Conservation (phyloP, 2,113 vertebrate genomes). For the Vicugna pacos region DNA sequence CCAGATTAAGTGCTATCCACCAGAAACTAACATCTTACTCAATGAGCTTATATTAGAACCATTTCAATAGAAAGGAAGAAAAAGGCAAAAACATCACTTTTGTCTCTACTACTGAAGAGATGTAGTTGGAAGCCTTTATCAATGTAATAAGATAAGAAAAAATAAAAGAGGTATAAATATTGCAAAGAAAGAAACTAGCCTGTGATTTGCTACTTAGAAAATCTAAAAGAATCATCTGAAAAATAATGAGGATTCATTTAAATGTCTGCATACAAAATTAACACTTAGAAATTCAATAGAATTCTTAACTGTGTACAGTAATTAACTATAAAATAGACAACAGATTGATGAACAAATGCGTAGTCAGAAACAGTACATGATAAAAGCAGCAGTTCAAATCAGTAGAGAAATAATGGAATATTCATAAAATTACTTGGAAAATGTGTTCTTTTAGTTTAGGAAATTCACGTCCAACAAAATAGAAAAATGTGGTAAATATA, state of each 20-base stretch:
- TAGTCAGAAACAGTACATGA: not conserved
- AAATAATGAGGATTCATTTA: slow-evolving; percentile 7
- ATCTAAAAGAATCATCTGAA: slow-evolving; percentile 2
- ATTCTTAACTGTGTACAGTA: not conserved
- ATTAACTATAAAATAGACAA: slow-evolving; percentile 18
- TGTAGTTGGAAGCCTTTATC: not conserved
- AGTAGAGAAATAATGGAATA: not conserved
- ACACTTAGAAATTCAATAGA: slow-evolving; percentile 38
- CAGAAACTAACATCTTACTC: not conserved
- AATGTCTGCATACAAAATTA: not conserved
- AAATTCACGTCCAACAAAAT: not conserved
- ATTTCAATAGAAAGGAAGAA: not conserved
- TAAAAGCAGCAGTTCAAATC: not conserved
- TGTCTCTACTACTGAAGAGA: not conserved
- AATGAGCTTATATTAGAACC: not conserved
- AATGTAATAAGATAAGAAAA: not conserved
- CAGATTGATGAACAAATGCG: not conserved
- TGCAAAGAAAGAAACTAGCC: slow-evolving; percentile 3
- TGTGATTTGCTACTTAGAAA: slow-evolving; percentile 37
- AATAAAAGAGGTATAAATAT: not conserved
- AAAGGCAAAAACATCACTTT: not conserved
- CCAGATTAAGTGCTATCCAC: not conserved
- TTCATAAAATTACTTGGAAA: slow-evolving; percentile 6
- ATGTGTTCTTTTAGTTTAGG: not conserved
- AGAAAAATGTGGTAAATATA: not conserved